Conservation (phyloP, 2,888 invertebrate genomes). For the Aplocera efformata region DNA sequence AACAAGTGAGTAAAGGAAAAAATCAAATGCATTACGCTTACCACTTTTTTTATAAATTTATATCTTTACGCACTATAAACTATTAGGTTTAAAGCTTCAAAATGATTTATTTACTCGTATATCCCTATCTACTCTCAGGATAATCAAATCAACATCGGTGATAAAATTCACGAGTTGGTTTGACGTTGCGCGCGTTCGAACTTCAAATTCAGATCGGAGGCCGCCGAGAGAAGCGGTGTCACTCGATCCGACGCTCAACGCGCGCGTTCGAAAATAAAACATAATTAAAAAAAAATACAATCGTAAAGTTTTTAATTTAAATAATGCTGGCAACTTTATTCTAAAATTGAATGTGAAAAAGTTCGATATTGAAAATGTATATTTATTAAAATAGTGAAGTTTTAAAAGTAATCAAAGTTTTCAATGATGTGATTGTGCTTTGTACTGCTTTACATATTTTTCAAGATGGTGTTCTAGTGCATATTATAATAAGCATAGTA, state of each 20-base stretch:
- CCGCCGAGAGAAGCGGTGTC: conserved; percentile 41
- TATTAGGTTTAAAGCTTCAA: too few relatives aligned
- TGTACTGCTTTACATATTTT: too few relatives aligned
- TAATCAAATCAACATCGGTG: too few relatives aligned
- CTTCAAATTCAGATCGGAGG: conserved; percentile 41
- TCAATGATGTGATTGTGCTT: too few relatives aligned
- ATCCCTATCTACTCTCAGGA: too few relatives aligned
- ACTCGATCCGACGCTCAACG: conserved; percentile 28
- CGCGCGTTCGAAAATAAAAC: conserved; percentile 1
- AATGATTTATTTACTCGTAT: too few relatives aligned
- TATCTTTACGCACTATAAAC: too few relatives aligned
- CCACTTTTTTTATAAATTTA: too few relatives aligned
- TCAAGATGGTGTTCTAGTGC: background rate
- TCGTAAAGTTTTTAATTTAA: background rate
- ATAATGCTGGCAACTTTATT: background rate
- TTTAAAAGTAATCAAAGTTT: too few relatives aligned
- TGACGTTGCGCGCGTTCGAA: conserved; percentile 41
- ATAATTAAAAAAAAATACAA: background rate
- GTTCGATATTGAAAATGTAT: background rate
- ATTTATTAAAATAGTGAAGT: background rate
- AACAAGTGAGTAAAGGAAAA: too few relatives aligned
- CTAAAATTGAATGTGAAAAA: background rate
- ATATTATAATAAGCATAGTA: background rate
- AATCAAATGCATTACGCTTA: too few relatives aligned
- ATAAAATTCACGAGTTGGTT: conserved; percentile 10